phyloP scores from a whole-genome alignment of 2,888 invertebrate species.

The Synergus umbraculus region DNA sequence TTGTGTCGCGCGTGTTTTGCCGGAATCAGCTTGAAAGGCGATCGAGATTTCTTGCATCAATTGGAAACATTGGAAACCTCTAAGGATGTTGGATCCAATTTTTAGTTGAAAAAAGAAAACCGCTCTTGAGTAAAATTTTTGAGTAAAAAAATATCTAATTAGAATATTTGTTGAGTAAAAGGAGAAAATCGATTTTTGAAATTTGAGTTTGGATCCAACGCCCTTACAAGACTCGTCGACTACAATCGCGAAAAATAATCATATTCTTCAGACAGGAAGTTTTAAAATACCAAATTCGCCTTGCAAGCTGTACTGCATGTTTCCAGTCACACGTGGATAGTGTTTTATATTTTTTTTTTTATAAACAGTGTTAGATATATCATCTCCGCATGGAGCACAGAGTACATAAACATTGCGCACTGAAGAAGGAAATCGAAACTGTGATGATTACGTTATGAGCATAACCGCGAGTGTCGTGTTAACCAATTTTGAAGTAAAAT shows the following conservation, averaged over 20 bases:
- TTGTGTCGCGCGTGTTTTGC: conserved; percentile 55
- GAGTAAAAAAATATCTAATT: no score
- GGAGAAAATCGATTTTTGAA: no score
- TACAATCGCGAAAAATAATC: conserved; percentile 31
- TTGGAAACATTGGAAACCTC: background rate
- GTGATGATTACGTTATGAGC: conserved; percentile 31
- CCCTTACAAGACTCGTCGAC: background rate
- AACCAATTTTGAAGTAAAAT: conserved; percentile 40
- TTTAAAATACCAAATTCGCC: conserved; percentile 38
- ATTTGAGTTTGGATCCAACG: no score
- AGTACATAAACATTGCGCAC: conserved; percentile 39
- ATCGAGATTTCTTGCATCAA: conserved; percentile 1
- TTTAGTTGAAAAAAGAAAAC: no score
- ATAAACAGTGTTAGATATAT: conserved; percentile 36
- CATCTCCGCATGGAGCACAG: conserved; percentile 25
- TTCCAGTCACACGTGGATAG: conserved; percentile 41
- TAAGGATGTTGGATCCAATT: no score
- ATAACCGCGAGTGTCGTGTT: conserved; percentile 37
- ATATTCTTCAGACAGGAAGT: conserved; percentile 35
- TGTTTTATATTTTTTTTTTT: conserved; percentile 31
- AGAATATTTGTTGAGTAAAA: no score
- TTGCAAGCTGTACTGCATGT: conserved; percentile 38
- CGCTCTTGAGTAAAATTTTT: no score
- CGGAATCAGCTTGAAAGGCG: conserved; percentile 48
- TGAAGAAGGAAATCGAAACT: conserved; percentile 38